phyloP scores from a whole-genome alignment of 2,797 vertebrate species.

The Leptoclinus maculatus region DNA sequence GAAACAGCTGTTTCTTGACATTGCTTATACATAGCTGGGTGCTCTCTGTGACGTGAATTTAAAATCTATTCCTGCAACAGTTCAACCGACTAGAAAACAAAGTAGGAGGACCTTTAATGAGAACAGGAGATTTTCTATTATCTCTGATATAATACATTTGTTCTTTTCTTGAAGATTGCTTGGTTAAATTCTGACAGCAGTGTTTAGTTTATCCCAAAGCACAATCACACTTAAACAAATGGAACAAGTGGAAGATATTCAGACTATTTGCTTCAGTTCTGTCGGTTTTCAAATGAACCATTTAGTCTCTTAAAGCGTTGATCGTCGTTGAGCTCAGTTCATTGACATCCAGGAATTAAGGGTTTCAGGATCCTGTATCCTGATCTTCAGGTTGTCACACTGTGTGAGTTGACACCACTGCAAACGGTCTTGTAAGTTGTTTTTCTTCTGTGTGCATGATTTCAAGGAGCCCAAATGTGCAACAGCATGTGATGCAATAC shows the following conservation, averaged over 20 bases:
- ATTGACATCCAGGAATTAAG: neutral
- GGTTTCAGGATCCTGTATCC: neutral
- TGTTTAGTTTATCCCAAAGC: neutral
- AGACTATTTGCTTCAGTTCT: neutral
- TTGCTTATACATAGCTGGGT: neutral
- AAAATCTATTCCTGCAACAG: neutral
- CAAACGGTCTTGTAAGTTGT: neutral
- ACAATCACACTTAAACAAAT: neutral
- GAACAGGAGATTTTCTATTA: neutral
- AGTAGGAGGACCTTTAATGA: neutral
- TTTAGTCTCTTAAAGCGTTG: neutral
- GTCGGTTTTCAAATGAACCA: neutral
- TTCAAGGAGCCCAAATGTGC: neutral
- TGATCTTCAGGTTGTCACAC: neutral
- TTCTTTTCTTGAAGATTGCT: neutral
- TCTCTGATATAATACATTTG: neutral
- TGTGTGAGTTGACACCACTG: neutral
- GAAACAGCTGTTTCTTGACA: neutral
- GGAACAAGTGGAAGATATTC: neutral
- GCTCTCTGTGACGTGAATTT: neutral
- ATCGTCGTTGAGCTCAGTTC: neutral
- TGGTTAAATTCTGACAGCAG: neutral
- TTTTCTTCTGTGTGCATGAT: neutral
- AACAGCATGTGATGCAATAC: neutral
- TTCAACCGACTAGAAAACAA: neutral